These are phyloP conservation scores for Gastrophryne carolinensis DNA, from an alignment of 2,797 vertebrate genomes.

Conservation along the genomic window DNA sequence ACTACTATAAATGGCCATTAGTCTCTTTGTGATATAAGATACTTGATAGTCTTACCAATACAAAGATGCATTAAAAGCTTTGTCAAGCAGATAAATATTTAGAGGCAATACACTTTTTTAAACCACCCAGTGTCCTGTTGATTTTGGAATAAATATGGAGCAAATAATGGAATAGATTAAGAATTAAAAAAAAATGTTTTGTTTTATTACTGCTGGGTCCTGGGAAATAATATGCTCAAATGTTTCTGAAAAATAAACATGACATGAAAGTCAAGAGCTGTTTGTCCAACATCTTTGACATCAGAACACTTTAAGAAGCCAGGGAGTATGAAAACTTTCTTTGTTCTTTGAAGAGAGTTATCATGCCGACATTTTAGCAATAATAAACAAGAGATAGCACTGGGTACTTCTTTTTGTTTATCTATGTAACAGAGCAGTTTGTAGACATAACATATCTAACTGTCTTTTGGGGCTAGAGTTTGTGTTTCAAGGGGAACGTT, in stretches of 20 bases:
- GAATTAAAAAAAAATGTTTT: background rate
- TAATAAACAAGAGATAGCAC: conserved; percentile 1
- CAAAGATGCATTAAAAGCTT: background rate
- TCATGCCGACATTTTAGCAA: background rate
- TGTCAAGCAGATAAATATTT: background rate
- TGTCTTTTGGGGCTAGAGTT: background rate
- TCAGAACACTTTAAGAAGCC: conserved; percentile 23
- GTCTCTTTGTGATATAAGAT: background rate
- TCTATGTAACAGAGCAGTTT: background rate
- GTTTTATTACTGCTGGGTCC: background rate
- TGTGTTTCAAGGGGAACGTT: too few species aligned
- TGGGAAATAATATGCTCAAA: conserved; percentile 9
- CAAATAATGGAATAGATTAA: too few species aligned
- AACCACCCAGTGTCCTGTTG: conserved; percentile 13
- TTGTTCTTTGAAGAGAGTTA: background rate
- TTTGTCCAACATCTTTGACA: conserved; percentile 16
- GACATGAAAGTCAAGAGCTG: conserved; percentile 16
- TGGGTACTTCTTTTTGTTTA: background rate
- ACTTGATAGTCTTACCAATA: background rate
- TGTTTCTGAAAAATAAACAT: conserved; percentile 13
- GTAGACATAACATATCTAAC: background rate
- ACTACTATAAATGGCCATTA: too few species aligned
- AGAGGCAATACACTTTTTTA: background rate
- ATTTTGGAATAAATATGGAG: background rate
- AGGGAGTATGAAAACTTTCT: conserved; percentile 11